Base-by-base conservation (phyloP, 2,888 invertebrate species). In the Ceriagrion tenellum region DNA sequence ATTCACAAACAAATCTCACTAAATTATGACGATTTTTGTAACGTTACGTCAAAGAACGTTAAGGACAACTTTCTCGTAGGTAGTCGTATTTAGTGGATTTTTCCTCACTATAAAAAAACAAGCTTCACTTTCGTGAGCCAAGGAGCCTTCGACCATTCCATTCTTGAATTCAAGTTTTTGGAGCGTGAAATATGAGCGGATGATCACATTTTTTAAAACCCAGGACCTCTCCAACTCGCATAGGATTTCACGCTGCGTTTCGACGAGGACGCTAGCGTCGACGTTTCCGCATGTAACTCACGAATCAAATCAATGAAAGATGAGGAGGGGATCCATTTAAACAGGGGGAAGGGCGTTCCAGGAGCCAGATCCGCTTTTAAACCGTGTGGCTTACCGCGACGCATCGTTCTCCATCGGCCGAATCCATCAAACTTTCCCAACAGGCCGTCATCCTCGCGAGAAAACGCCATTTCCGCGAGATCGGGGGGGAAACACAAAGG, bases 391-490 rank as follows among this genome's bases (percentile, higher is more conserved):
- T 20, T 35, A 35, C 81, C 35, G 81, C 81, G 81, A 81, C 8
- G 81, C 81, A 35, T 81, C 81, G 81, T 81, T 81, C 35, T 81
- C 26, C 81, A 81, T 81, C 35, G 81, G 16, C 81, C 81, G 81
- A 81, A 81, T 81, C 81, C 81, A 81, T 81, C 81, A 81, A 81
- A 81, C 30, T 35, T 81, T 81, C 35, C 81, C 81, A 30, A 81
- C 69, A 69, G 26, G 69, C 12, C 81, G 81, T 81, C 81, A 81
- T 81, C 35, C 81, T 81, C 16, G 26, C 81, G 35, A 81, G 35
- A 81, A 81, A 81, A 81, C 35, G 81, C 81, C 35, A 81, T 81
- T 81, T 81, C 81, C 81, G 81, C 81, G 81, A 35, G 81, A 4
- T 6, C 0, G 59, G 56, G 59, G n/a, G 35, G 13, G 81, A 81